Base-by-base conservation (phyloP, 2,888 invertebrate genomes). In the Tineola bisselliella region DNA sequence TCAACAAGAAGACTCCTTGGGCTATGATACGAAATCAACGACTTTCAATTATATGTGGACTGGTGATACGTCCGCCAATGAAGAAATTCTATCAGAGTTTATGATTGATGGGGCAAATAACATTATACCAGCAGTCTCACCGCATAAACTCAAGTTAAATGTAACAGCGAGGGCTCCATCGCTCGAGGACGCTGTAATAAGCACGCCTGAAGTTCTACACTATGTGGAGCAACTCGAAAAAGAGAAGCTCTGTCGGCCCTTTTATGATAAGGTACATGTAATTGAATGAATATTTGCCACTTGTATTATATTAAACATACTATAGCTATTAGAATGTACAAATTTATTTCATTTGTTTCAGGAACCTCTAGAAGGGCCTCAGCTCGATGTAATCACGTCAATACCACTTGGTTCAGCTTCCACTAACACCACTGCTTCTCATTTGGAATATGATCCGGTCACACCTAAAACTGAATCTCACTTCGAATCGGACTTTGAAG, bases 191-290 rank as follows among this genome's bases (percentile, higher is more conserved):
- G 65, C 71, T 66, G 59, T 13, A 15, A 79, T 87, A 69, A 86
- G 78, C 70, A 88, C 88, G 19, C 88, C 88, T 6, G 87, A 87
- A 61, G 79, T 88, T 62, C 76, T 88, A 61, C 79, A 70, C 64
- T 80, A 72, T 63, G 82, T 88, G 60, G 87, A 87, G 66, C 82
- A 86, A 65, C 66, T 87, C 66, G 87, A 88, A 69, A 79, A 74
- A 66, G 83, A 84, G 65, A 79, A 80, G 69, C 70, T 61, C 48
- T n/a, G 69, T 64, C 66, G 2, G n/a, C 48, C 48, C 48, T 13
- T n/a, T 65, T 62, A 65, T 69, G 70, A 87, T 84, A 69, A 75
- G 77, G 54, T 61, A 19, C 1, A 8, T 59, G 33, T 33, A 17
- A 13, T 59, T 33, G 10, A 11, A 17, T n/a, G n/a, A n/a, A n/a